Base-by-base conservation (phyloP, 2,888 invertebrate species). In the Acholoe squamosa region DNA sequence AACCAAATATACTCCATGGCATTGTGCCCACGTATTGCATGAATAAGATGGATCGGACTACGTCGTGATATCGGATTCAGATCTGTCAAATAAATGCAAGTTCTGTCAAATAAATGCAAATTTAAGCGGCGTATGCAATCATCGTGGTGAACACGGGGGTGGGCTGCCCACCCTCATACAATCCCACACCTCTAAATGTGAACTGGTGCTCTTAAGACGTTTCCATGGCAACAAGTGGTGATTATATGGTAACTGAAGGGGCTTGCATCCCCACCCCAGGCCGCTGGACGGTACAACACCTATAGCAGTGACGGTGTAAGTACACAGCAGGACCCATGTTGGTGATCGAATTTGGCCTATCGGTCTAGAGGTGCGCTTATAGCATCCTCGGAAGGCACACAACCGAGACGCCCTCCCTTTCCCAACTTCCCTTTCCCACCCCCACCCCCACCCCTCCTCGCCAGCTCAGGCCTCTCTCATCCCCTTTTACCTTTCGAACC, bases 201-300 rank as follows among this genome's bases (percentile, higher is more conserved):
- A 31, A 76, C 80, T 14, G 80, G 3, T 33, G 43, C 80, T 80
- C 34, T 33, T 33, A 33, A 80, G 34, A 43, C 43, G 80, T 80
- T 80, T 33, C 80, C 80, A 80, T 80, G 80, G 80, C 80, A 80
- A 80, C 80, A 80, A 80, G 34, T 80, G 80, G 43, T 43, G n/a
- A 80, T 80, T 80, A 80, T 5, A 80, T 34, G 80, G 43, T 31
- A 61, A n/a, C 22, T 19, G 61, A 43, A n/a, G 19, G 61, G 61
- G 76, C 76, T n/a, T 28, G 5, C 76, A 76, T 76, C 25, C 31
- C 31, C 28, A 22, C 61, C 61, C 61, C 14, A n/a, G 22, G 3
- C 14, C 61, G 1, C 61, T n/a, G 61, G 31, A 0, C 76, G 1
- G 76, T 76, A 61, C 61, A 43, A 3, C 43, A 43, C 43, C 43